Evolutionary conservation across 1,140 invertebrate genomes (phyloP).

Genomic region (Thalassaphorura encarpata): DNA sequence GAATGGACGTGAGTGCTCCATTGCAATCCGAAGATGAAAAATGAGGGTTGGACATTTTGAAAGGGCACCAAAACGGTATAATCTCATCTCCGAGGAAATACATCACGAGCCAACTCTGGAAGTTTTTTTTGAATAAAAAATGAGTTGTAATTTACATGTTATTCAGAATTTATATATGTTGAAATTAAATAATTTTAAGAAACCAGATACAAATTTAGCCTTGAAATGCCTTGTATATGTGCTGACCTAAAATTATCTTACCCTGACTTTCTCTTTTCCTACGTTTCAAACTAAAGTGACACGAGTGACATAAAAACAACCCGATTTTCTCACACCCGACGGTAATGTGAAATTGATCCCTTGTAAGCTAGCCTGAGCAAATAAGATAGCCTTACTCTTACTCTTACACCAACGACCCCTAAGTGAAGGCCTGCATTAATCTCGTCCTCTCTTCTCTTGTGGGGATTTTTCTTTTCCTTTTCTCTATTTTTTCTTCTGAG

Average conservation of each 20-base stretch:
- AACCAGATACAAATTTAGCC: background rate
- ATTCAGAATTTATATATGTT: background rate
- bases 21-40: constrained; percentile 23
- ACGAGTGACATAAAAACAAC: background rate
- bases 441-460: background rate
- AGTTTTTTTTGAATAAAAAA: background rate
- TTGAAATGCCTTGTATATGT: background rate
- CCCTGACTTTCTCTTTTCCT: background rate
- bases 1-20: constrained; percentile 13
- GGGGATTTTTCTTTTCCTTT: background rate
- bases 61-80: constrained; percentile 25
- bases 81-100: constrained; percentile 32
- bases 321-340: background rate
- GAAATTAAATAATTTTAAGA: background rate
- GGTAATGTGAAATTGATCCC: background rate
- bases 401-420: too few relatives aligned
- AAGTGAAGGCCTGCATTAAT: background rate
- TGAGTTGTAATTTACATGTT: background rate
- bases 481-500: background rate
- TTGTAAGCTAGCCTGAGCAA: background rate
- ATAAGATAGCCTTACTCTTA: background rate
- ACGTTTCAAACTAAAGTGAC: background rate
- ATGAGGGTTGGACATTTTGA: constrained; percentile 3
- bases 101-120: constrained; percentile 33
- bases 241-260: background rate